Base-by-base conservation (phyloP, 2,888 invertebrate genomes). In the Kuschelorhynchus macadamiae region DNA sequence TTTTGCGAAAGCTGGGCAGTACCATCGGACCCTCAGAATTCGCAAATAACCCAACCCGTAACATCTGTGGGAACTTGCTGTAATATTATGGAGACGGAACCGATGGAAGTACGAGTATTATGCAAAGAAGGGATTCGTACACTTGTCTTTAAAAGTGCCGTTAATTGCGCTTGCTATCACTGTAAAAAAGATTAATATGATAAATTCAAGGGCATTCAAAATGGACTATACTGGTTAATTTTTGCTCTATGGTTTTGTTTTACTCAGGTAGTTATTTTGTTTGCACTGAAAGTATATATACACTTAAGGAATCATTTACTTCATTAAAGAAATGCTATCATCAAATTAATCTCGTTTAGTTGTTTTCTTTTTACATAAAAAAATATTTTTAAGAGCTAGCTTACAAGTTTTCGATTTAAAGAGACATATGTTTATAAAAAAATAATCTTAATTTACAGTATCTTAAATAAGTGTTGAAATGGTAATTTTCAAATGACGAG, bases 1-100 rank as follows among this genome's bases (percentile, higher is more conserved):
- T 95, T 88, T 84, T 96, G 95, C 82, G 91, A 92, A 79, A 95
- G 94, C 1, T 94, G 92, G 89, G 92, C 95, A 1, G 88, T 94
- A 44, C 95, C 95, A 0, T 93, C 94, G 0, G 85, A 86, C 0
- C 84, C 85, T 53, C 85, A 86, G 70, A 84, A 86, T 0, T 81
- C 85, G 56, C 82, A 85, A 12, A 67, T 70, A 12, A 85, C 85
- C 36, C 84, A 84, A 73, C 84, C 83, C 4, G 81, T 84, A 4
- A 84, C 84, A 1, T 94, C 94, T 0, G 87, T 93, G 32, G 95
- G 94, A 8, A 92, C 95, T 80, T 95, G 95, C 83, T 95, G 95
- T 83, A 94, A 93, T 82, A 95, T 95, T 77, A 92, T 93, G 90
- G 93, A 94, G 77, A 91, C 94, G 0, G 93, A 94, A 84, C 86